These are phyloP conservation scores for Chaenogobius annularis DNA, from an alignment of 2,113 vertebrate genomes.

Conservation along the genomic window DNA sequence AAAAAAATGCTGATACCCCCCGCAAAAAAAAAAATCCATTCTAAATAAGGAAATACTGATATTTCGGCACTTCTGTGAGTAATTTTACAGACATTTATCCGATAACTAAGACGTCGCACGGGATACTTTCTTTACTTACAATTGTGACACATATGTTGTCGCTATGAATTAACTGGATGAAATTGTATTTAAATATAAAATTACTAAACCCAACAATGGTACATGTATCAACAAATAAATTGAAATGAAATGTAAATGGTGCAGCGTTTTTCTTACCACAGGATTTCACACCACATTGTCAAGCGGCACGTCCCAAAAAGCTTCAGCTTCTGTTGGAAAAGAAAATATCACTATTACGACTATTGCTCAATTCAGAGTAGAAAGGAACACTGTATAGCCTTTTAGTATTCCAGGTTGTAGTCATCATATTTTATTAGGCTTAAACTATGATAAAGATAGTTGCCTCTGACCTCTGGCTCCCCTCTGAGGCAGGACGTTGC, in stretches of 20 bases:
- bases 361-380: neutral
- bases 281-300: slow-evolving; percentile 47
- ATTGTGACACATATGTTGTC: too few species aligned
- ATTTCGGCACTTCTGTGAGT: too few species aligned
- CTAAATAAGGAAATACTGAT: too few species aligned
- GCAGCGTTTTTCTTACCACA: slow-evolving; percentile 50
- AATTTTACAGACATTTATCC: too few species aligned
- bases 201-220: too few species aligned
- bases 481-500: slow-evolving; percentile 35
- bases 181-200: too few species aligned
- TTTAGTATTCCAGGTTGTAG: neutral
- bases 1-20: too few species aligned
- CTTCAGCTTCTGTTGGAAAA: slow-evolving; percentile 19
- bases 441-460: neutral
- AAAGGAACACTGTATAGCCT: neutral
- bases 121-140: too few species aligned
- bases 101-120: too few species aligned
- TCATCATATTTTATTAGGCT: neutral
- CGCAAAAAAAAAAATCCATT: too few species aligned
- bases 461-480: neutral
- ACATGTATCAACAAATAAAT: neutral
- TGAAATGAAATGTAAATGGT: neutral
- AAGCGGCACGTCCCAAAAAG: slow-evolving; percentile 51
- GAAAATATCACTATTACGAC: neutral
- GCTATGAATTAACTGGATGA: too few species aligned